Evolutionary conservation across 2,113 vertebrate genomes (phyloP), one percentile per base, ranked within the genome.

Genomic region (Sander lucioperca): DNA sequence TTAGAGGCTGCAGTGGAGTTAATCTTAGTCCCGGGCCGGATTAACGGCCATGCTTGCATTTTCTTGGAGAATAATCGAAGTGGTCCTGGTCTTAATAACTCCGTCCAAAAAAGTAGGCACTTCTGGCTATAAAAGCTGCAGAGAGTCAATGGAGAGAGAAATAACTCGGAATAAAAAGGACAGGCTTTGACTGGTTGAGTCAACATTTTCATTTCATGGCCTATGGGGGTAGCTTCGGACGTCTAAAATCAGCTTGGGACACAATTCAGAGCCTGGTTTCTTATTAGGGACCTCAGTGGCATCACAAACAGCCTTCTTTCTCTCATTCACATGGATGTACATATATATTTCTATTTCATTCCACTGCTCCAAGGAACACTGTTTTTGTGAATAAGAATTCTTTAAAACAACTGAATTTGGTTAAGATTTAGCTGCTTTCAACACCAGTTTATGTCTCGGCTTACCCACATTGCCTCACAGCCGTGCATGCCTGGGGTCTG

Each of bases 1-100:
- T 77, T 77, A 19, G 84, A 83, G 77, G 84, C 70, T 19, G 84
- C 83, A 48, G 89, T 53, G 2, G 78, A 93, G 90, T 91, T 93
- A 89, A 94, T 93, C 88, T 87, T 82, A 84, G 90, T 89, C 85
- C 4, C 81, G 66, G 87, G 85, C 82, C 53, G 87, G 91, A 92
- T 94, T 93, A 93, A 81, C 73, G 48, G 66, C 84, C 58, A 57
- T 33, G 79, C 72, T 74, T 73, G 82, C 74, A 65, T 89, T 93
- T 90, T 89, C 79, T 64, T 53, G 39, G 79, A 85, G 86, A 90
- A 91, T 89, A 88, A 92, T 87, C 59, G 74, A 88, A 89, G 87
- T 67, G 64, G 76, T 77, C 71, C 77, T 72, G 54, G 81, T 69
- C 80, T 83, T 90, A 90, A 54, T 83, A 84, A 83, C 77, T 91